Evolutionary conservation across 2,797 vertebrate species (phyloP), one percentile per base, ranked within the genome.

Genomic region (Bovichtus diacanthus): DNA sequence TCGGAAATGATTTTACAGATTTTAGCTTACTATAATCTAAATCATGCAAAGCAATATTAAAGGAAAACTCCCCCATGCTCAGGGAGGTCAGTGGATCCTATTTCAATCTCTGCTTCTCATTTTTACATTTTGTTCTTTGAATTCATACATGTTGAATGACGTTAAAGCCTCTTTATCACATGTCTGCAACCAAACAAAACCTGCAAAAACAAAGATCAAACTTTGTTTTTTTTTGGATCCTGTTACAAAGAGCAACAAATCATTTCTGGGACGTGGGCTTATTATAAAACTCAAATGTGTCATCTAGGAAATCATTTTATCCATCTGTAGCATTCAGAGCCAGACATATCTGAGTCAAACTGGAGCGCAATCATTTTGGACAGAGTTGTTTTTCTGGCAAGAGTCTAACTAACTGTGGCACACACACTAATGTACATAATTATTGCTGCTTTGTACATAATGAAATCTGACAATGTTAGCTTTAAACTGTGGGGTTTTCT

Each of bases 311-410:
- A 78, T 78, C 36, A 81, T 64, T 61, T 41, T 19, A 59, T 74
- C 67, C 71, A 77, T 65, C 58, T 76, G 80, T 36, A 61, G 15
- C 50, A 31, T 39, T 71, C 46, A 77, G 46, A 76, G 79, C 55
- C 72, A 69, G 49, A 85, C 50, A 80, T 70, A 64, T 59, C 49
- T 43, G 41, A 82, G 88, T 89, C 39, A 63, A 84, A 84, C 43
- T 67, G 75, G 72, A 86, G 76, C 63, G 74, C 39, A 27, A 31
- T 82, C 58, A 77, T 71, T 76, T 71, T 73, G 56, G 89, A 80
- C 41, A 64, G 47, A 71, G 56, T 67, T 75, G n/a, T 69, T 78
- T 60, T 25, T 67, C 62, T 78, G 75, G 49, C 44, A 36, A 27
- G 34, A 80, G 58, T 13, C 55, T 62, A 69, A 80, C 41, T 31